Base-by-base conservation (phyloP, 2,797 vertebrate species). In the Enteromius paludinosus region DNA sequence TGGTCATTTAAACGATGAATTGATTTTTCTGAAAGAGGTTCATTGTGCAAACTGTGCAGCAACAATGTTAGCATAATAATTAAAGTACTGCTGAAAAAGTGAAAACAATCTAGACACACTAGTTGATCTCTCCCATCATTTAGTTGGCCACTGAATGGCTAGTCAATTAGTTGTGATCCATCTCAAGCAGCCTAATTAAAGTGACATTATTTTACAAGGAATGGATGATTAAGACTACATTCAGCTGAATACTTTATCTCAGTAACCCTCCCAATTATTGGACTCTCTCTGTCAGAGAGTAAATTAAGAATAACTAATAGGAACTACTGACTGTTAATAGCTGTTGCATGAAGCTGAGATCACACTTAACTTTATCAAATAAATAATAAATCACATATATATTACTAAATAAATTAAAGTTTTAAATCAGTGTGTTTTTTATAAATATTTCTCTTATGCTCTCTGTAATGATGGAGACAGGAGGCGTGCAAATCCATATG, bases 291-390 rank as follows among this genome's bases (percentile, higher is more conserved):
- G 41, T 71, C 69, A 30, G 8, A 49, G 25, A 49, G 43, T 49
- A 49, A 71, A 49, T 71, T 49, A 49, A 49, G 12, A 71, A 69
- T 71, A 71, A 54, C 28, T 35, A 33, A 33, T 8, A 33, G 47
- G 0, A 1, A 33, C 28, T 33, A 49, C 25, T 49, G 45, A 52
- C 47, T 72, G 18, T 18, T 52, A 52, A n/a, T 30, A 15, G 6
- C 2, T 43, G 43, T 69, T 69, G 65, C 35, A 68, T 47, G 14
- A 47, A 71, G 43, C 25, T 18, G 8, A 10, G 4, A 20, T 28
- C 5, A 62, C 59, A 15, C 3, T 47, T 28, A 62, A 28, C 25
- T 47, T 28, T 30, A 41, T 41, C 9, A 41, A 47, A 30, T 71
- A 30, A 25, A 47, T 4, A 69, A 66, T 41, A 2, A 47, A 47